phyloP scores from a whole-genome alignment of 2,888 invertebrate genomes.

The Epistrophe eligans region DNA sequence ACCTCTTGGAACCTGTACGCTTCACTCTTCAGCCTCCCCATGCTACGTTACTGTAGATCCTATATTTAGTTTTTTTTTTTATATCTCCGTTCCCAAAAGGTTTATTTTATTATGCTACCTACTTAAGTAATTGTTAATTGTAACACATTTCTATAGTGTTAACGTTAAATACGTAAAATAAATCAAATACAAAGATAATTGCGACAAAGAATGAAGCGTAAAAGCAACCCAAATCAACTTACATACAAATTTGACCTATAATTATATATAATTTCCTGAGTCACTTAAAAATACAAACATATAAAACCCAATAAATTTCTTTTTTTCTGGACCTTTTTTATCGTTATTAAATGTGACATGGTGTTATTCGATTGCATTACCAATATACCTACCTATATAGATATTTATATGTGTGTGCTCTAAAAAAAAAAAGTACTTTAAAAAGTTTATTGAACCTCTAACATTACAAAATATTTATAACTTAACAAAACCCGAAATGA shows the following conservation, averaged over 20 bases:
- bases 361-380: neutral
- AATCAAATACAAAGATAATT: no score
- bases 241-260: neutral
- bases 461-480: neutral
- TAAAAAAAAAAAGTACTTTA: neutral
- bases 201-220: no score
- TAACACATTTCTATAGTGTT: no score
- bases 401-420: neutral
- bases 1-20: no score
- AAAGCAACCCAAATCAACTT: neutral
- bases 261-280: neutral
- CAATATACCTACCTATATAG: neutral
- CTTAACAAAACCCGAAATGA: neutral
- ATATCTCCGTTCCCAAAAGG: no score
- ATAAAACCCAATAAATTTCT: neutral
- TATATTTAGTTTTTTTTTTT: no score
- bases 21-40: no score
- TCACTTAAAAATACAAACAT: neutral
- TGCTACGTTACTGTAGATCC: no score
- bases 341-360: neutral
- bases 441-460: neutral
- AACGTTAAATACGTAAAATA: no score
- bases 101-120: no score
- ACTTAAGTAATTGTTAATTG: no score
- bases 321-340: neutral